Percentiles rank a stretch among this genome's conserved stretches.
phyloP scores from a whole-genome alignment of 2,113 vertebrate genomes.

The Paracanthobrama guichenoti region DNA sequence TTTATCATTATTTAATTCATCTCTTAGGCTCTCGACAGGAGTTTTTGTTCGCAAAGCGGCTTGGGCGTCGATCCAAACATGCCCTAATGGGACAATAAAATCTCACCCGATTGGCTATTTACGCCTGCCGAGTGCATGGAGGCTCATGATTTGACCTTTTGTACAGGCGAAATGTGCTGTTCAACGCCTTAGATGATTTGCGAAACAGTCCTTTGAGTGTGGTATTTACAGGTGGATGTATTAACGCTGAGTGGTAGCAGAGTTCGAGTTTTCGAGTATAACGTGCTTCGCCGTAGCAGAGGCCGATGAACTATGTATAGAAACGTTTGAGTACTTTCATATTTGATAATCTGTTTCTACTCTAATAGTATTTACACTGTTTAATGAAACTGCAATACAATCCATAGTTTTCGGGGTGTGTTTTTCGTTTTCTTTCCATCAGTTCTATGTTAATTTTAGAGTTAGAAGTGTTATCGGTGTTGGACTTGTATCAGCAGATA shows the following conservation, averaged over 20 bases:
- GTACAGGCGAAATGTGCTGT: conserved; percentile 27
- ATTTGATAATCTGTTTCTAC: conserved; percentile 89
- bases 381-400: conserved; percentile 93
- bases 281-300: conserved; percentile 80
- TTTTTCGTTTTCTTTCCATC: conserved; percentile 67
- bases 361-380: conserved; percentile 90
- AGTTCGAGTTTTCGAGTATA: conserved; percentile 77
- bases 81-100: background rate
- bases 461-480: conserved; percentile 81
- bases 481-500: conserved; percentile 72
- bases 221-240: conserved; percentile 64
- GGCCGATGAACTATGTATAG: conserved; percentile 87
- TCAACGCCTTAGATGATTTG: conserved; percentile 21
- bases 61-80: background rate
- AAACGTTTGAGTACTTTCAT: conserved; percentile 81
- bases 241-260: conserved; percentile 75
- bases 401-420: conserved; percentile 83
- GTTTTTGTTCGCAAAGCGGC: background rate
- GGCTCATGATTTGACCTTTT: background rate
- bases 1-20: conserved; percentile 7
- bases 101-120: background rate
- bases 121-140: background rate
- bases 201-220: background rate
- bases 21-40: background rate
- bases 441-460: conserved; percentile 63